Evolutionary conservation across 2,797 vertebrate species (phyloP), one percentile per base, ranked within the genome.

Genomic region (Halcyon badia): DNA sequence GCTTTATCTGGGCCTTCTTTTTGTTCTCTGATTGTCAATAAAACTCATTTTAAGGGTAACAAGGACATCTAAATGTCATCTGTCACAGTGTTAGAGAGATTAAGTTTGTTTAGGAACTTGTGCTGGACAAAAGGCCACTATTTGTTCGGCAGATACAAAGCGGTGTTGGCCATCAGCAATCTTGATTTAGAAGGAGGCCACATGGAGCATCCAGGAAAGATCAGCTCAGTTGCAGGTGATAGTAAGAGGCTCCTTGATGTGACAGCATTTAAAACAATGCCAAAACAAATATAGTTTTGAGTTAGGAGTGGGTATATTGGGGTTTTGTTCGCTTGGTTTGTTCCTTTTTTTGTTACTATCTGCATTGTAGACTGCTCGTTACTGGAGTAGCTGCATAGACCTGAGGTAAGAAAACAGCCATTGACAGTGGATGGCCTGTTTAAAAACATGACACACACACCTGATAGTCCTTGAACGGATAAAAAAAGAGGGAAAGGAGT

Each of bases 41-140:
- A 99, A 99, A 98, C 98, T 98, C 98, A 98, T 99, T 98, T 98
- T 99, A 97, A 98, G 98, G 98, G 98, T 98, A 98, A 98, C 98
- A 98, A 98, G 98, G 98, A 98, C 98, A 99, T 98, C 98, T 98
- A 98, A 98, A 98, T 99, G 98, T 98, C 98, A 98, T 99, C 99
- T 99, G 99, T 99, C 98, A 99, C 98, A 98, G 98, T 98, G 97
- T 98, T 98, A 98, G 98, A 98, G 98, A 98, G 98, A 99, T 99
- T 98, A 98, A 98, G 98, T 99, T 99, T 99, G 98, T 98, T 99
- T 98, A 98, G 98, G 98, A 98, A 98, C 98, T 99, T 98, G 98
- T 98, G 98, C 97, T 95, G 98, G 97, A 98, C 98, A 98, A 98
- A 98, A 98, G 98, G 97, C 96, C 94, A 97, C 98, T 98, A 98